Base-by-base conservation (phyloP, 1,140 invertebrate species). In the Lepidurus arcticus region DNA sequence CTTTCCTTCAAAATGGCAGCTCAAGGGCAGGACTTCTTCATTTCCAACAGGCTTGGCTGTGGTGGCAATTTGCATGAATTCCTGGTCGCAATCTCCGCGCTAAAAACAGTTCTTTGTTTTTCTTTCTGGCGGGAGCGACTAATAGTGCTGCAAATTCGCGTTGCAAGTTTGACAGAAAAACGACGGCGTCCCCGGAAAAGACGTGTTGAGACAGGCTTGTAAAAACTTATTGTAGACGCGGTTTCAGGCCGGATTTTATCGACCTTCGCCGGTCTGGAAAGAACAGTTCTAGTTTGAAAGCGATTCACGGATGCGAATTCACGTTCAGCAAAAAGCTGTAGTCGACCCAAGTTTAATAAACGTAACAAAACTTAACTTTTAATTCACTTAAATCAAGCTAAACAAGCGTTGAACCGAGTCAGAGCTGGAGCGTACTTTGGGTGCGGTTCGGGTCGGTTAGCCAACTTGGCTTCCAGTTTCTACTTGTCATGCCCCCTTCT, bases 361-460 rank as follows among this genome's bases (percentile, higher is more conserved):
- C 13, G 53, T 65, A 9, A 65, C 7, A 21, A 13, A 65, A 65
- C 53, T 65, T 65, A n/a, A 65, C 16, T 65, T 65, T 65, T 7
- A 65, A 65, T 65, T 65, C 53, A 65, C 53, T 65, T 65, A 65
- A 65, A 65, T 65, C 53, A 65, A 1, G 53, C 13, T 65, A 65
- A 65, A 65, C 53, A 65, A 16, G 53, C 53, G 53, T 65, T 65
- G 53, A 65, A 65, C 53, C 53, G 53, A 65, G 53, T 65, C 53
- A n/a, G 53, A 65, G 53, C 53, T 65, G 53, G 53, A 65, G 53
- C 53, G 53, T 21, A n/a, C 53, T 65, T 65, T 65, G 53, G 53
- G 53, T 65, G 53, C 53, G 53, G 53, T 65, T 65, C 53, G 53
- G 53, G 53, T 65, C 53, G 53, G 53, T 65, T 65, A 65, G 53